phyloP scores from a whole-genome alignment of 2,113 vertebrate species.

The Collichthys lucidus region DNA sequence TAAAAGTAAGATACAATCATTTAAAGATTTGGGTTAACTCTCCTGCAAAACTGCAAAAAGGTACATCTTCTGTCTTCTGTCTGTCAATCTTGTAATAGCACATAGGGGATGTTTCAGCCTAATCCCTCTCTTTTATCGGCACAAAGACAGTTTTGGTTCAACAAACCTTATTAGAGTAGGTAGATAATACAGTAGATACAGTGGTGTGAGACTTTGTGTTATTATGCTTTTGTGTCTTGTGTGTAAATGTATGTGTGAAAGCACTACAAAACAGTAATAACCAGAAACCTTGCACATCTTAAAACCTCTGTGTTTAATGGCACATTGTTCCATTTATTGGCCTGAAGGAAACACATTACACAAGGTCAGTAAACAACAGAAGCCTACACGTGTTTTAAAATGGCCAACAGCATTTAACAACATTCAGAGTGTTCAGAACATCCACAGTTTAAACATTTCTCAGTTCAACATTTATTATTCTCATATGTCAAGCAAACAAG shows the following conservation, averaged over 20 bases:
- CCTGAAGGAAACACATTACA: slow-evolving; percentile 31
- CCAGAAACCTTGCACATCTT: not conserved
- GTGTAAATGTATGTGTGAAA: not conserved
- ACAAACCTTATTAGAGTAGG: not conserved
- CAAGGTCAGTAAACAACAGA: slow-evolving; percentile 29
- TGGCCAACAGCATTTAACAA: not conserved
- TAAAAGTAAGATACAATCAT: not conserved
- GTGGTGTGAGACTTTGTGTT: not conserved
- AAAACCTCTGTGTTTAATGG: not conserved
- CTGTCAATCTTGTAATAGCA: not conserved
- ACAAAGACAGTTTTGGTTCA: not conserved
- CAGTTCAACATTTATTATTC: not conserved
- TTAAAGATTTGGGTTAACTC: not conserved
- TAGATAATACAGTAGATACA: not conserved
- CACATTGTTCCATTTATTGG: slow-evolving; percentile 53
- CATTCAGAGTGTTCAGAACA: slow-evolving; percentile 20
- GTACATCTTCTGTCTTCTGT: no score
- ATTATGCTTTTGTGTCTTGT: not conserved
- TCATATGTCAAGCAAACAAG: not conserved
- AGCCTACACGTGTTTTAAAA: slow-evolving; percentile 9
- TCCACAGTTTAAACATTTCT: slow-evolving; percentile 10
- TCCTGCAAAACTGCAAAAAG: not conserved
- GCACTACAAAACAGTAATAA: not conserved
- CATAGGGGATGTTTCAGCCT: not conserved
- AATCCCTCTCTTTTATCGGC: not conserved